These are phyloP conservation scores for Meloidogyne floridensis DNA, from an alignment of 1,140 invertebrate genomes.

Conservation along the genomic window DNA sequence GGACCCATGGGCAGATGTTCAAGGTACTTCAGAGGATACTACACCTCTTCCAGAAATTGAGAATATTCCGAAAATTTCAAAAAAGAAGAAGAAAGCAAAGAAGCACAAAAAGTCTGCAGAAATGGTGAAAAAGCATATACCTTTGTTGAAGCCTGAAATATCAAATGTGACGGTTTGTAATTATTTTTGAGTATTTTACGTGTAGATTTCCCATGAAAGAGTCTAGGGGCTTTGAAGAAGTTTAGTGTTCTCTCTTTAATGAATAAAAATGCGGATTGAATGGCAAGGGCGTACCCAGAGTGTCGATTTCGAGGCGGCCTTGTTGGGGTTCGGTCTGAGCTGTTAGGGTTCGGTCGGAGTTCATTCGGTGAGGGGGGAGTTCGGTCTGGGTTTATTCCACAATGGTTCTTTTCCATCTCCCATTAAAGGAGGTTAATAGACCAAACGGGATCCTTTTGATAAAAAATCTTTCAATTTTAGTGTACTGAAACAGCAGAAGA, in stretches of 20 bases:
- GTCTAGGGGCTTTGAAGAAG: no score
- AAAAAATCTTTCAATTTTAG: slow-evolving; percentile 4
- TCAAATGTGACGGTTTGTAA: slow-evolving; percentile 22
- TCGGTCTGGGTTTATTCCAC: no score
- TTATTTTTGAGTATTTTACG: slow-evolving; percentile 29
- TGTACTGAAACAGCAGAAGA: slow-evolving; percentile 60
- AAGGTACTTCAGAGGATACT: background rate
- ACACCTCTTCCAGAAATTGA: background rate
- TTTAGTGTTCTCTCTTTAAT: no score
- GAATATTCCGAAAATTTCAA: background rate
- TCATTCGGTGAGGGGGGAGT: no score
- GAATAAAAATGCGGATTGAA: no score
- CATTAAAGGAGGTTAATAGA: no score
- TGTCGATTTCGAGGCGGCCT: no score
- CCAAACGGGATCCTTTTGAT: background rate
- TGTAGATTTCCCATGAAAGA: background rate
- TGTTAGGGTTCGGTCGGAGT: no score
- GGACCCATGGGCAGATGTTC: slow-evolving; percentile 24
- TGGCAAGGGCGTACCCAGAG: no score
- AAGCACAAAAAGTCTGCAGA: slow-evolving; percentile 1
- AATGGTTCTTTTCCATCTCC: no score
- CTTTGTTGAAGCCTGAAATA: slow-evolving; percentile 11
- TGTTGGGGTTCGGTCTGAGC: no score
- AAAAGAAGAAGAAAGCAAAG: background rate
- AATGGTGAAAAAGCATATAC: background rate